A percentile compares a stretch with the other conserved stretches of the same genome.
phyloP scores from a whole-genome alignment of 92 coral and sea anemone species.

The Phenganax marumi region DNA sequence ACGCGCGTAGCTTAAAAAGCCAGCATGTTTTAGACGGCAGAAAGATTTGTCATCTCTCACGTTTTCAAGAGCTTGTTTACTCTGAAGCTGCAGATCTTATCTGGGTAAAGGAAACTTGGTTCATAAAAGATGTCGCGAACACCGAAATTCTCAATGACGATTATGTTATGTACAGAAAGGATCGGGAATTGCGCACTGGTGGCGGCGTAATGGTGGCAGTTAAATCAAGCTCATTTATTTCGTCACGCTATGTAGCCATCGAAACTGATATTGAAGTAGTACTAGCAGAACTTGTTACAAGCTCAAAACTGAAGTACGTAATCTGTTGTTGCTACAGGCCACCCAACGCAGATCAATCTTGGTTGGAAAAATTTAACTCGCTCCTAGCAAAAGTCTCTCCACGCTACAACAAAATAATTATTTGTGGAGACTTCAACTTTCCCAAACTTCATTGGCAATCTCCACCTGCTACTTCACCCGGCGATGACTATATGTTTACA shows the following conservation, averaged over 20 bases:
- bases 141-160: constrained; percentile 50
- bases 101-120: constrained; percentile 64
- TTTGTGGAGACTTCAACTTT: constrained; percentile 45
- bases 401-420: constrained; percentile 39
- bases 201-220: constrained; percentile 56
- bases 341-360: constrained; percentile 39
- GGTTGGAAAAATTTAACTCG: constrained; percentile 48
- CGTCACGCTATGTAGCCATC: constrained; percentile 46
- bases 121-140: constrained; percentile 43
- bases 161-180: constrained; percentile 50
- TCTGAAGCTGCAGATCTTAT: constrained; percentile 55
- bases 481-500: constrained; percentile 36
- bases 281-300: constrained; percentile 29
- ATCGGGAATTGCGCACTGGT: constrained; percentile 58
- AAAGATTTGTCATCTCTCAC: constrained; percentile 44
- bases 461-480: constrained; percentile 43
- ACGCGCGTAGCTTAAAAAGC: constrained; percentile 60
- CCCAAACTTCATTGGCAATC: constrained; percentile 42
- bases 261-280: constrained; percentile 45
- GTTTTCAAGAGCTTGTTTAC: constrained; percentile 60
- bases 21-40: constrained; percentile 39
- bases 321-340: constrained; percentile 51
- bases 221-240: constrained; percentile 46
- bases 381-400: constrained; percentile 34
- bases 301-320: constrained; percentile 29